Evolutionary conservation across 1,140 invertebrate species (phyloP).

Genomic region (Gryllus bimaculatus): DNA sequence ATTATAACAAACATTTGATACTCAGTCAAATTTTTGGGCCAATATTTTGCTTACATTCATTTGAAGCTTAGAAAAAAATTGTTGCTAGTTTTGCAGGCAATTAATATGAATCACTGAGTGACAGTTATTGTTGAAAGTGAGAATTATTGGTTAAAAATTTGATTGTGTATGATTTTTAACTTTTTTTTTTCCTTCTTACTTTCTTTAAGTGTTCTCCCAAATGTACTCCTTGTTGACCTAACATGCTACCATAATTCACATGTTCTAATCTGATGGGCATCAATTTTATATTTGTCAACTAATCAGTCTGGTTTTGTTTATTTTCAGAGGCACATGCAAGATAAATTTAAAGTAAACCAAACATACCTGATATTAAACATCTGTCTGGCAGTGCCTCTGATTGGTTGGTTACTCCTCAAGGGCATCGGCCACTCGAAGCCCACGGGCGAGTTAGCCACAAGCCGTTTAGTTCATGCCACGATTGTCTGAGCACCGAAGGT

Average conservation of each 20-base stretch:
- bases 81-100: no score
- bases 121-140: background rate
- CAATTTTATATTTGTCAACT: constrained; percentile 22
- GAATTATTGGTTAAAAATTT: background rate
- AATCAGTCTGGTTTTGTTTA: constrained; percentile 22
- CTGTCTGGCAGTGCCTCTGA: constrained; percentile 22
- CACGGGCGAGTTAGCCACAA: constrained; percentile 18
- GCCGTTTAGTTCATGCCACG: constrained; percentile 15
- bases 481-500: constrained; percentile 13
- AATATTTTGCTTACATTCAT: background rate
- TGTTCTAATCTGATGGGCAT: constrained; percentile 17
- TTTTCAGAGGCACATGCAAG: constrained; percentile 23
- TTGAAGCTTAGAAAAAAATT: no score
- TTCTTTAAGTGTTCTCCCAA: background rate
- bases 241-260: background rate
- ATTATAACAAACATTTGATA: background rate
- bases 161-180: background rate
- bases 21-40: background rate
- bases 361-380: constrained; percentile 8
- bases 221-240: background rate
- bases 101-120: no score
- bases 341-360: constrained; percentile 16
- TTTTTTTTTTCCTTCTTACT: no score
- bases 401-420: constrained; percentile 21
- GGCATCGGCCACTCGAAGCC: constrained; percentile 18